phyloP scores from a whole-genome alignment of 2,888 invertebrate species.

The Bibio marci region DNA sequence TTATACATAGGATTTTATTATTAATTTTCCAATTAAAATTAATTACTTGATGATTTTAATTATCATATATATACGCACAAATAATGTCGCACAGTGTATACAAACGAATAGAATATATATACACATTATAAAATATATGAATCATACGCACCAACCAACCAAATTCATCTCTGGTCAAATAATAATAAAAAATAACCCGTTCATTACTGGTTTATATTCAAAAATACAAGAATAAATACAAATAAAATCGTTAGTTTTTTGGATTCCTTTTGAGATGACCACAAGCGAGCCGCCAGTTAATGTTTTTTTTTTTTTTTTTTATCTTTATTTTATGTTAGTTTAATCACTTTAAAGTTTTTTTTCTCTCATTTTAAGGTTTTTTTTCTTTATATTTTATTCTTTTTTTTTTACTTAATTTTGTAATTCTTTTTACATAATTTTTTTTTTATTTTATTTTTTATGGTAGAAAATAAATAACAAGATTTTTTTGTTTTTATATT shows the following conservation, averaged over 20 bases:
- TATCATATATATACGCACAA: too few species aligned
- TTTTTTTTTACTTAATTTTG: too few species aligned
- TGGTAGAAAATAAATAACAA: too few species aligned
- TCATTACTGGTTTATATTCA: slow-evolving; percentile 1
- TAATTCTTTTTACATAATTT: too few species aligned
- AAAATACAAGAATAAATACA: background rate
- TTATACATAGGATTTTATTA: too few species aligned
- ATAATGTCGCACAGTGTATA: too few species aligned
- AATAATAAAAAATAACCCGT: slow-evolving; percentile 2
- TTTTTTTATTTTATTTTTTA: too few species aligned
- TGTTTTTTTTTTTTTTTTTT: background rate
- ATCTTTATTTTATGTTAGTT: background rate
- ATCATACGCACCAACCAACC: background rate
- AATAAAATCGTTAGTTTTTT: background rate
- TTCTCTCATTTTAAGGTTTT: background rate
- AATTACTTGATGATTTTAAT: too few species aligned
- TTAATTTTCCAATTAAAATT: too few species aligned
- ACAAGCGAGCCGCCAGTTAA: background rate
- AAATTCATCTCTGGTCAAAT: background rate
- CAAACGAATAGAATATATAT: too few species aligned
- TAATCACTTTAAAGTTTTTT: background rate
- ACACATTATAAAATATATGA: background rate
- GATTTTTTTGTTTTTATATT: too few species aligned
- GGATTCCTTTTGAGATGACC: background rate
- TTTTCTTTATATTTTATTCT: too few species aligned